Evolutionary conservation across 2,888 invertebrate species (phyloP), one percentile per base, ranked within the genome.

Genomic region (Apantesis nais): DNA sequence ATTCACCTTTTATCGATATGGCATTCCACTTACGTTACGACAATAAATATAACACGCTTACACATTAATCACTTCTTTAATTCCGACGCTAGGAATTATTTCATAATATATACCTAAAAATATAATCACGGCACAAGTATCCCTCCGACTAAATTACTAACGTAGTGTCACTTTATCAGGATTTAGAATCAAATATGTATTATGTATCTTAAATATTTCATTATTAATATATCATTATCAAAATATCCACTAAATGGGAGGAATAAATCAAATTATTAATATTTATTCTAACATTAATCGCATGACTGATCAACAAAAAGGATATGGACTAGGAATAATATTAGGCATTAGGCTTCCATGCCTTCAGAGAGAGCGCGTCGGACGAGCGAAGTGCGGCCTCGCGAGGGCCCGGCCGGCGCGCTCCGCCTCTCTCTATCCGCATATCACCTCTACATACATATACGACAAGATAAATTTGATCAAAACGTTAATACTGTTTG

Each of bases 61-160:
- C 95, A 95, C 93, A 93, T 94, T 95, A 95, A 93, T 95, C 95
- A 95, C 95, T 94, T 94, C 92, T 92, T 94, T 94, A 93, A 95
- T 95, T 94, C 95, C 95, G 95, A 95, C 95, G 95, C 95, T 94
- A 95, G 95, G 95, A 95, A 94, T 95, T 94, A 94, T 93, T 91
- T 93, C 90, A 93, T 94, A 95, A 94, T 94, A 95, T 95, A 95
- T 94, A 95, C 95, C 94, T 95, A 95, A 94, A 95, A 95, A 95
- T 95, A 95, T 95, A 95, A 95, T 95, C 95, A 95, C 95, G 95
- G 95, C 95, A 95, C 95, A 95, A 94, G 95, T 95, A 95, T 95
- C 95, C 95, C 95, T 94, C 95, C 95, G 95, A 95, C 94, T 95
- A 95, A 94, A 93, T 93, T 93, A 94, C 95, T 94, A 93, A 95